Conservation (phyloP, 2,113 vertebrate species). For the Cyprinodon tularosa region DNA sequence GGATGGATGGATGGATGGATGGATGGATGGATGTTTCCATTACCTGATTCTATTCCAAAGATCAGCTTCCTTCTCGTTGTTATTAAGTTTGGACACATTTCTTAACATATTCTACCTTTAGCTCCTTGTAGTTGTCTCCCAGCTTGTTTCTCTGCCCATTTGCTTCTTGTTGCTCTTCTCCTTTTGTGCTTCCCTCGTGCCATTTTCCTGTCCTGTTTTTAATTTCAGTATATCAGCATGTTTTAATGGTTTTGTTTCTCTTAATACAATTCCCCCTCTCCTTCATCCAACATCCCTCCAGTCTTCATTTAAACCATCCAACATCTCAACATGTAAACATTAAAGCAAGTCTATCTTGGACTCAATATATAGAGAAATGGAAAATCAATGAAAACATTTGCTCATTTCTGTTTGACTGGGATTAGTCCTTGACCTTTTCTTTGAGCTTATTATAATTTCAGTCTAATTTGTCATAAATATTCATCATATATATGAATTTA, state of each 20-base stretch:
- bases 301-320: background rate
- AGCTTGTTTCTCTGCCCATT: background rate
- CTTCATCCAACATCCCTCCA: background rate
- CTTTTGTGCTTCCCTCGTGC: background rate
- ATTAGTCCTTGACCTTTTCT: background rate
- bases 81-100: background rate
- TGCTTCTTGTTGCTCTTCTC: background rate
- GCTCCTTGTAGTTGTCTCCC: background rate
- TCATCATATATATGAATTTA: background rate
- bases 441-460: background rate
- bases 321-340: background rate
- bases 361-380: no score
- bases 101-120: background rate
- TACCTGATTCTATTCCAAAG: no score
- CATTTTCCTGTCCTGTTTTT: background rate
- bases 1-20: background rate
- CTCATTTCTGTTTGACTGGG: no score
- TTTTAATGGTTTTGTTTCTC: background rate
- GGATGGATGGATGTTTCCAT: no score
- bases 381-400: no score
- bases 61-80: background rate
- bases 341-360: background rate
- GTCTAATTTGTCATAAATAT: background rate
- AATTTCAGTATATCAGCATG: background rate
- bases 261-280: background rate